A percentile compares a stretch with the other conserved stretches of the same genome.
These are phyloP conservation scores for Aspiorhynchus laticeps DNA, from an alignment of 2,113 vertebrate species.

Conservation along the genomic window DNA sequence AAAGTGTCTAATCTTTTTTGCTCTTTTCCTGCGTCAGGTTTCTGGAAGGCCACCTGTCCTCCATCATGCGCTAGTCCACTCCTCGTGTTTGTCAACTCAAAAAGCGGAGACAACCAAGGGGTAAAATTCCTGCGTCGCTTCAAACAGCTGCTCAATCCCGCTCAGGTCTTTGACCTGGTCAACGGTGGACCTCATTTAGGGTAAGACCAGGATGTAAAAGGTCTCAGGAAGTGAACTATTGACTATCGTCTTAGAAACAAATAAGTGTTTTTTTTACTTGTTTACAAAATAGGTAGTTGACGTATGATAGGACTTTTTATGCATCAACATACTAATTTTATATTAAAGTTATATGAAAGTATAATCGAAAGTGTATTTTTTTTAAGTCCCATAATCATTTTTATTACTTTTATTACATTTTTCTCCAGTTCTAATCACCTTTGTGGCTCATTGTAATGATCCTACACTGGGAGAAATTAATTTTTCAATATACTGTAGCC, in stretches of 20 bases:
- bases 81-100: slow-evolving; percentile 98
- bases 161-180: slow-evolving; percentile 98
- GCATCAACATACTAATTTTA: background rate
- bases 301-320: background rate
- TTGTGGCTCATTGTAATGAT: background rate
- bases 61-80: slow-evolving; percentile 96
- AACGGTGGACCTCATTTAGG: slow-evolving; percentile 97
- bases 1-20: slow-evolving; percentile 38
- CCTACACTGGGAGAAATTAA: background rate
- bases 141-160: slow-evolving; percentile 97
- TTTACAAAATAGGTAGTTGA: background rate
- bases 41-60: slow-evolving; percentile 98
- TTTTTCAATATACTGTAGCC: background rate
- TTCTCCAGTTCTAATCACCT: background rate
- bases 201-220: slow-evolving; percentile 71
- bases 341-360: background rate
- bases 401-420: background rate
- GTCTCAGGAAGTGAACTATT: background rate
- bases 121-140: slow-evolving; percentile 98
- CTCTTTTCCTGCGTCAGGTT: slow-evolving; percentile 79
- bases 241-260: background rate
- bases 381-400: background rate
- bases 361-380: background rate
- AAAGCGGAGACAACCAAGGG: slow-evolving; percentile 99
- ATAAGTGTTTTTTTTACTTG: background rate